Conservation (phyloP, 2,797 vertebrate genomes). For the Thripadectes ignobilis region DNA sequence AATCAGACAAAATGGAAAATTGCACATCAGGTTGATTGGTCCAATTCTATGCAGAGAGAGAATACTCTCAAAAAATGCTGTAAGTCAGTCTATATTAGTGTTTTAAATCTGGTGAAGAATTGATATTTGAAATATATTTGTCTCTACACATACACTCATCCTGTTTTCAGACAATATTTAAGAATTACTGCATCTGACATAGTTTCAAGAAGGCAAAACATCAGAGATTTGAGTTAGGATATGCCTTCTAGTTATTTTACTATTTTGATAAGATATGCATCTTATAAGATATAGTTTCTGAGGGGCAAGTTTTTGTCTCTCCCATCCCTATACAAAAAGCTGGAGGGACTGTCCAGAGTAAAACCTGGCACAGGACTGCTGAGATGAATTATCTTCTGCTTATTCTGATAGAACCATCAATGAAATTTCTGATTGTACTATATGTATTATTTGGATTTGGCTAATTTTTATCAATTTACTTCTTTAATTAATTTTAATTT, state of each 20-base stretch:
- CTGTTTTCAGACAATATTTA: background rate
- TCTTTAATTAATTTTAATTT: no score
- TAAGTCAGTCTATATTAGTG: background rate
- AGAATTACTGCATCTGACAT: background rate
- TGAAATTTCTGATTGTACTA: background rate
- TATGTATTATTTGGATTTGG: background rate
- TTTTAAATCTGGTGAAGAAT: background rate
- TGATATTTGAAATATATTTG: background rate
- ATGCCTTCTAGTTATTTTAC: background rate
- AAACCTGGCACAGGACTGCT: background rate
- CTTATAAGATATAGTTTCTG: background rate
- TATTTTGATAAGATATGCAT: background rate
- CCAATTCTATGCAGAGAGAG: background rate
- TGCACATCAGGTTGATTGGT: constrained; percentile 7
- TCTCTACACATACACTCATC: accelerated
- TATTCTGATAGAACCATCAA: accelerated
- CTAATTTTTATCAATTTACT: accelerated
- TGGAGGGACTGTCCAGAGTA: background rate
- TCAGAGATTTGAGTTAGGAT: background rate
- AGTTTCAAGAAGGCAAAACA: background rate
- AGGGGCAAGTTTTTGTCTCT: background rate
- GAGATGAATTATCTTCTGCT: background rate
- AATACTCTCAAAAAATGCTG: background rate
- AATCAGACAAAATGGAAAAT: constrained; percentile 17
- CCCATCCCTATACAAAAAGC: background rate